Base-by-base conservation (phyloP, 2,113 vertebrate species). In the Chitala chitala region DNA sequence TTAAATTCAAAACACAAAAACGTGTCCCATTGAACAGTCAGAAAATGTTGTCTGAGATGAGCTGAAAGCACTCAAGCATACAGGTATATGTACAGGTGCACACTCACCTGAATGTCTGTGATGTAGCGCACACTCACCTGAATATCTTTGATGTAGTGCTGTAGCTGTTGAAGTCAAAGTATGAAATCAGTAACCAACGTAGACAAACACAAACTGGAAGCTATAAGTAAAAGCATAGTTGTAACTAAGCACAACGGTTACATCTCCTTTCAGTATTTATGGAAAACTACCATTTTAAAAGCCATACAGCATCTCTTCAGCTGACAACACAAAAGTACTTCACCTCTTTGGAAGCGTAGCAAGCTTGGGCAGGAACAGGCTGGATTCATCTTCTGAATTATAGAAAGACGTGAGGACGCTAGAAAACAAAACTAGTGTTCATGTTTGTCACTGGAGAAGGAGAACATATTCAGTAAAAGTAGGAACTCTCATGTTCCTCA, bases 91-190 rank as follows among this genome's bases (percentile, higher is more conserved):
- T 44, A 53, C 15, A 64, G 6, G 2, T 1, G 2, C 22, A 61
- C 10, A 17, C 31, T 4, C 4, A 20, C 59, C 12, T 36, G 59
- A 8, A 74, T n/a, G 13, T 17, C 12, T 42, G 15, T 68, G 38
- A 8, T 72, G 61, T 0, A 6, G 42, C 73, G 64, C 10, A 2
- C 38, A 50, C 89, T 81, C 87, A 98, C 97, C 97, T 98, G 88
- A 98, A 99, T 83, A 99, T 95, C 87, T 96, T 98, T 75, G 95
- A 95, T 72, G 94, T 95, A 26, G 93, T 93, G 85, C 92, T 98
- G 73, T 98, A 99, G 87, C 96, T 98, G 79, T 42, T 55, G 69
- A 69, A 29, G 79, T 76, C 76, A 36, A 73, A 71, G 73, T 36
- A 74, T 26, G 65, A 12, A 65, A 75, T 69, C 17, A 31, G 29